phyloP scores from a whole-genome alignment of 2,888 invertebrate genomes.

The Nemotelus nigrinus region DNA sequence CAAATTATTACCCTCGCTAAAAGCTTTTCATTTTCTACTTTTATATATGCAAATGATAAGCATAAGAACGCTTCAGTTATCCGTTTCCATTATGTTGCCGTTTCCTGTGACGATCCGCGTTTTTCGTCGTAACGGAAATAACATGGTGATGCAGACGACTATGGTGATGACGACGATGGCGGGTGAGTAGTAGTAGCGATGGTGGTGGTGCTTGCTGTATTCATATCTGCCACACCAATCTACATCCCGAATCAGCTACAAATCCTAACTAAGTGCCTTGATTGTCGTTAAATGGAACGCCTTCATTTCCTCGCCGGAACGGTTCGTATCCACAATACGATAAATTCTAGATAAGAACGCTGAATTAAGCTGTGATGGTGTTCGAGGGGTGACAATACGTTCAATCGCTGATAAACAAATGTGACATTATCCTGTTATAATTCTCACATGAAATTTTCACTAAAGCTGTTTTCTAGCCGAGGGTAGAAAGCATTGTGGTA shows the following conservation, averaged over 20 bases:
- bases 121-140: too few species aligned
- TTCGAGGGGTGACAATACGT: constrained; percentile 46
- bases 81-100: constrained; percentile 14
- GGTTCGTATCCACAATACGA: constrained; percentile 33
- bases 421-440: constrained; percentile 46
- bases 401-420: constrained; percentile 50
- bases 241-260: constrained; percentile 46
- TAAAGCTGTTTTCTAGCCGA: constrained; percentile 14
- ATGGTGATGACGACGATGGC: not conserved
- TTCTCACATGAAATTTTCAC: constrained; percentile 46
- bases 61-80: constrained; percentile 18
- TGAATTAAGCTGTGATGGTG: not conserved
- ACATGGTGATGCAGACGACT: not conserved
- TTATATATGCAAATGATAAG: constrained; percentile 29
- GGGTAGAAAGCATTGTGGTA: too few species aligned
- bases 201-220: not conserved
- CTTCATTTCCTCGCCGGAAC: constrained; percentile 44
- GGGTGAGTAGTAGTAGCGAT: not conserved
- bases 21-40: constrained; percentile 34
- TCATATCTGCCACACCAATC: constrained; percentile 18
- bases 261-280: constrained; percentile 46
- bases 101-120: not conserved
- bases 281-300: constrained; percentile 44
- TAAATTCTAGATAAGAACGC: constrained; percentile 47
- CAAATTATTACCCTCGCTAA: constrained; percentile 31